phyloP scores from a whole-genome alignment of 2,888 invertebrate species.

The Neoascia interrupta region DNA sequence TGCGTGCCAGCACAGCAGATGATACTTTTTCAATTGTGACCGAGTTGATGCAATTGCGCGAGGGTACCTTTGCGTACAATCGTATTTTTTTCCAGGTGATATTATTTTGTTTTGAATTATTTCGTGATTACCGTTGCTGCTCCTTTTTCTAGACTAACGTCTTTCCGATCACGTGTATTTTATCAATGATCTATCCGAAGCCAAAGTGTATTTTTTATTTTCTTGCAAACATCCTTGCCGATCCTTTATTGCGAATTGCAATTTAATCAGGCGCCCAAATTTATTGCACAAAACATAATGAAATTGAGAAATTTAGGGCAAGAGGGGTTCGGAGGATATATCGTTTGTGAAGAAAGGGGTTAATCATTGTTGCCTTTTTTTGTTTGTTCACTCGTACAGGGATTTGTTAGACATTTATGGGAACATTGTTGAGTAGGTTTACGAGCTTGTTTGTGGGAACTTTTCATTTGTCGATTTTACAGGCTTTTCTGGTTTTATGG shows the following conservation, averaged over 20 bases:
- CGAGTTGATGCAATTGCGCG: constrained; percentile 56
- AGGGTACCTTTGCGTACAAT: constrained; percentile 7
- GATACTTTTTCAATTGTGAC: constrained; percentile 51
- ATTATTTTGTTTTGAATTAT: constrained; percentile 64
- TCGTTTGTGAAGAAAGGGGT: constrained; percentile 34
- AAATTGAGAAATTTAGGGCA: constrained; percentile 28
- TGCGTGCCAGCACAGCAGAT: constrained; percentile 66
- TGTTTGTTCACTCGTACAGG: constrained; percentile 4
- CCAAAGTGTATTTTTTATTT: neutral
- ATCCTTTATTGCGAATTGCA: constrained; percentile 51
- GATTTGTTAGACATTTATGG: constrained; percentile 56
- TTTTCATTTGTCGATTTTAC: constrained; percentile 41
- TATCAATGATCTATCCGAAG: constrained; percentile 22
- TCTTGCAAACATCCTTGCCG: constrained; percentile 29
- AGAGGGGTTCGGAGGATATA: neutral
- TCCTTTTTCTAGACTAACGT: constrained; percentile 26
- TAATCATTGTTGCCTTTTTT: constrained; percentile 19
- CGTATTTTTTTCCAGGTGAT: constrained; percentile 56
- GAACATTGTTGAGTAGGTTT: constrained; percentile 25
- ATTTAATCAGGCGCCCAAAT: constrained; percentile 60
- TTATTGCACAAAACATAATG: constrained; percentile 57
- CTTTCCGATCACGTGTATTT: constrained; percentile 13
- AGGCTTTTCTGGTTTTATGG: constrained; percentile 53
- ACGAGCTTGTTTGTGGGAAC: constrained; percentile 51
- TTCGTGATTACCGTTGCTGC: constrained; percentile 33